Evolutionary conservation across 2,888 invertebrate species (phyloP).

Genomic region (Agrochola lota): DNA sequence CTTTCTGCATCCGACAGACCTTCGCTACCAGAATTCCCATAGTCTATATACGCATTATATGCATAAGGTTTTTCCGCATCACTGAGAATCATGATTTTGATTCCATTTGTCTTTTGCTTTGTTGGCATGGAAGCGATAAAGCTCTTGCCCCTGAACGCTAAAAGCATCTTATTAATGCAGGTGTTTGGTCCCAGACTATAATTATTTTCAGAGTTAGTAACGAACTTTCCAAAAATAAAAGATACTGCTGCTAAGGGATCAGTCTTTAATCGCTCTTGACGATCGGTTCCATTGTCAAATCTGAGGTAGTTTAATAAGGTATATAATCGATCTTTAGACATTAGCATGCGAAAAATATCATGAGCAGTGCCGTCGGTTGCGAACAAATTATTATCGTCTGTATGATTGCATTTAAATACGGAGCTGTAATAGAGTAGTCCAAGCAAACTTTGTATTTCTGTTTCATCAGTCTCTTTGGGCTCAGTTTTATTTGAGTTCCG

Average conservation of each 20-base stretch:
- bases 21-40: neutral
- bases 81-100: slow-evolving; percentile 18
- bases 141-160: slow-evolving; percentile 10
- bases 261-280: neutral
- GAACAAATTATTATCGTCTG: no score
- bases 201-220: slow-evolving; percentile 26
- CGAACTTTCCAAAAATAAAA: slow-evolving; percentile 23
- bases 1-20: slow-evolving; percentile 12
- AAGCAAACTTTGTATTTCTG: slow-evolving; percentile 26
- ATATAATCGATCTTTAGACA: slow-evolving; percentile 8
- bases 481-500: neutral
- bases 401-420: slow-evolving; percentile 21
- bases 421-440: slow-evolving; percentile 31
- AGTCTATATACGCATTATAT: slow-evolving; percentile 18
- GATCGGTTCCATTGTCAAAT: slow-evolving; percentile 4
- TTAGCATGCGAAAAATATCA: slow-evolving; percentile 23
- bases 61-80: slow-evolving; percentile 20
- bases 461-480: slow-evolving; percentile 1
- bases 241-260: slow-evolving; percentile 24
- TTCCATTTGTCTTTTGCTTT: neutral
- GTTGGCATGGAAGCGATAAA: neutral
- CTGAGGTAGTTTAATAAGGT: neutral
- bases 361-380: slow-evolving; percentile 14
- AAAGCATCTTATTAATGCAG: slow-evolving; percentile 17
- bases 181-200: slow-evolving; percentile 20